Evolutionary conservation across 2,797 vertebrate species (phyloP).

Genomic region (Gobionotothen gibberifrons): DNA sequence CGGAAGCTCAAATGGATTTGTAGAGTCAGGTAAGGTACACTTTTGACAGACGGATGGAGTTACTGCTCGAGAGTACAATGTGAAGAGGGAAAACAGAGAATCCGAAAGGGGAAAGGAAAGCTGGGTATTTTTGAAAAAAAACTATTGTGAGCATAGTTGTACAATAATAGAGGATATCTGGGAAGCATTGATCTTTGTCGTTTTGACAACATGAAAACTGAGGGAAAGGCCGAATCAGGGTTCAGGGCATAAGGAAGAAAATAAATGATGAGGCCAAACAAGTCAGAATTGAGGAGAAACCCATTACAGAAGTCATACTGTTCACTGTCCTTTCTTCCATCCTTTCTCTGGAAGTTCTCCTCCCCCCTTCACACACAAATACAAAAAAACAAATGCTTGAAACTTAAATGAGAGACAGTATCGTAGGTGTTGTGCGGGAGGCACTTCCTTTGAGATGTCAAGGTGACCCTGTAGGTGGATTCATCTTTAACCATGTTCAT

Average conservation of each 20-base stretch:
- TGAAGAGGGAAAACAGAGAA: slow-evolving; percentile 27
- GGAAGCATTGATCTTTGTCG: slow-evolving; percentile 25
- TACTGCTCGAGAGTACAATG: slow-evolving; percentile 4
- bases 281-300: slow-evolving; percentile 33
- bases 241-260: slow-evolving; percentile 28
- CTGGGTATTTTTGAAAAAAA: slow-evolving; percentile 14
- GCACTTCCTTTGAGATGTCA: slow-evolving; percentile 44
- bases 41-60: slow-evolving; percentile 49
- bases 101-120: slow-evolving; percentile 11
- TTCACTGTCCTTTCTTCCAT: neutral
- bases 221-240: slow-evolving; percentile 41
- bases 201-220: slow-evolving; percentile 28
- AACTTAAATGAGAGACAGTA: slow-evolving; percentile 30
- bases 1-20: slow-evolving; percentile 48
- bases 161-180: slow-evolving; percentile 17
- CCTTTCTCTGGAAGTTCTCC: neutral
- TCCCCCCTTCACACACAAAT: neutral
- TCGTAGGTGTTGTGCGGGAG: slow-evolving; percentile 25
- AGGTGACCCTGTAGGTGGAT: slow-evolving; percentile 20
- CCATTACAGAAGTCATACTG: slow-evolving; percentile 44
- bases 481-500: slow-evolving; percentile 38
- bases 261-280: slow-evolving; percentile 48
- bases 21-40: slow-evolving; percentile 28
- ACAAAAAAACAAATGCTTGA: slow-evolving; percentile 20
- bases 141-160: slow-evolving; percentile 33